These are phyloP conservation scores for Xestoiulus laeticollis DNA, from an alignment of 2,888 invertebrate species.

Conservation along the genomic window DNA sequence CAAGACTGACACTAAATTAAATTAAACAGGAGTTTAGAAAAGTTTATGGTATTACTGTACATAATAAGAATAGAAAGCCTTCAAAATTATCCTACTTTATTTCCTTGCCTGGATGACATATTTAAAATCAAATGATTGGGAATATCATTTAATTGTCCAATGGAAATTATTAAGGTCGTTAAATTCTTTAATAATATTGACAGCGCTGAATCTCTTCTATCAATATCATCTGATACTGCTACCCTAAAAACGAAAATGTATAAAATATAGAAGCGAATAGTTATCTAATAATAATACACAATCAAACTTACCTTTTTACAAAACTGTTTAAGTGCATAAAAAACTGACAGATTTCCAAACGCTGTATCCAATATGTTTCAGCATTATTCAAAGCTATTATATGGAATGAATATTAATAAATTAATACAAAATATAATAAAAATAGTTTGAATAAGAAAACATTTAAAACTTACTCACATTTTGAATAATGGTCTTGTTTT, in stretches of 20 bases:
- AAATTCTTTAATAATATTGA: background rate
- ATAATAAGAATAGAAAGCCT: background rate
- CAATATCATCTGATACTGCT: background rate
- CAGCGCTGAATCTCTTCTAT: background rate
- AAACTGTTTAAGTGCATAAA: background rate
- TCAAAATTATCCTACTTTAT: background rate
- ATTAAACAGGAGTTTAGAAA: background rate
- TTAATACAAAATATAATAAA: background rate
- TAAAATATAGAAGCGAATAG: background rate
- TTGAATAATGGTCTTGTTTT: background rate
- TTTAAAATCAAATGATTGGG: background rate
- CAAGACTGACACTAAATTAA: background rate
- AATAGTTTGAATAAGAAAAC: background rate
- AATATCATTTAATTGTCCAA: conserved; percentile 1
- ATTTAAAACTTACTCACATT: background rate
- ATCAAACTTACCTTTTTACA: background rate
- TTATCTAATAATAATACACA: background rate
- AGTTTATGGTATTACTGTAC: too few relatives aligned
- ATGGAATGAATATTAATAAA: background rate
- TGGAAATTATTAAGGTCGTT: background rate
- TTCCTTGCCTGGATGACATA: conserved; percentile 22
- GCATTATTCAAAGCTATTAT: background rate
- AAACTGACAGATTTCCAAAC: background rate
- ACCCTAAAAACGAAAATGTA: background rate
- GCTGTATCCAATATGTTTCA: background rate